Conservation (phyloP, 2,888 invertebrate species). For the Calameuta idolon region DNA sequence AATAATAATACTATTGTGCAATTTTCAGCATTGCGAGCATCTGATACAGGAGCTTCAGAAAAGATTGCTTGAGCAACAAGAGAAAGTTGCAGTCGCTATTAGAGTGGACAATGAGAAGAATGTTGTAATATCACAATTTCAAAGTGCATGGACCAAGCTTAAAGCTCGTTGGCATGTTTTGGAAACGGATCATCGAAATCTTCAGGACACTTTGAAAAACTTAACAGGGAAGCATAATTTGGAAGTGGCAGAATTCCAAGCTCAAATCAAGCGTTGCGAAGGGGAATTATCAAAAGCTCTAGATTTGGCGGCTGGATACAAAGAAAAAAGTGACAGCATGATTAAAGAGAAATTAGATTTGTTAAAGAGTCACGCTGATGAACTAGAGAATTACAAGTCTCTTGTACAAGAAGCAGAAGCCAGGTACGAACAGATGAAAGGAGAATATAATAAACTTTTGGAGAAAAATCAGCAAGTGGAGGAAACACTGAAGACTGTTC, state of each 20-base stretch:
- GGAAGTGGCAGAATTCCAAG: slow-evolving; percentile 68
- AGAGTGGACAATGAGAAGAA: slow-evolving; percentile 84
- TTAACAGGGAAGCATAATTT: slow-evolving; percentile 69
- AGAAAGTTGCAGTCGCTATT: slow-evolving; percentile 82
- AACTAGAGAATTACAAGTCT: slow-evolving; percentile 58
- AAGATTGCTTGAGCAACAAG: slow-evolving; percentile 80
- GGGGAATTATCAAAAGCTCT: slow-evolving; percentile 80
- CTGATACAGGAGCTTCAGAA: slow-evolving; percentile 81
- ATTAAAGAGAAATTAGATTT: slow-evolving; percentile 59
- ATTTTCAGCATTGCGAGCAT: slow-evolving; percentile 79
- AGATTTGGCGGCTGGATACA: slow-evolving; percentile 70
- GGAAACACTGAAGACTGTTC: slow-evolving; percentile 49
- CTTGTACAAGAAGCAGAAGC: slow-evolving; percentile 57
- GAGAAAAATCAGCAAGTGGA: slow-evolving; percentile 53
- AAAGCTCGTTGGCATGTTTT: slow-evolving; percentile 60
- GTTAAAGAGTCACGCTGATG: slow-evolving; percentile 57
- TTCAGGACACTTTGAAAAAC: slow-evolving; percentile 66
- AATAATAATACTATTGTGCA: slow-evolving; percentile 12
- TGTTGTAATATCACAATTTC: slow-evolving; percentile 74
- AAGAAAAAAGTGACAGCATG: slow-evolving; percentile 58
- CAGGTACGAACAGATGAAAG: slow-evolving; percentile 53
- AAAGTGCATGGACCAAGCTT: slow-evolving; percentile 74
- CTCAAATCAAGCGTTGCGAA: slow-evolving; percentile 75
- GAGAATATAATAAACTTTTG: slow-evolving; percentile 50
- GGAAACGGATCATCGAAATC: slow-evolving; percentile 61